Conservation (phyloP, 2,888 invertebrate species). For the Meganola albula region DNA sequence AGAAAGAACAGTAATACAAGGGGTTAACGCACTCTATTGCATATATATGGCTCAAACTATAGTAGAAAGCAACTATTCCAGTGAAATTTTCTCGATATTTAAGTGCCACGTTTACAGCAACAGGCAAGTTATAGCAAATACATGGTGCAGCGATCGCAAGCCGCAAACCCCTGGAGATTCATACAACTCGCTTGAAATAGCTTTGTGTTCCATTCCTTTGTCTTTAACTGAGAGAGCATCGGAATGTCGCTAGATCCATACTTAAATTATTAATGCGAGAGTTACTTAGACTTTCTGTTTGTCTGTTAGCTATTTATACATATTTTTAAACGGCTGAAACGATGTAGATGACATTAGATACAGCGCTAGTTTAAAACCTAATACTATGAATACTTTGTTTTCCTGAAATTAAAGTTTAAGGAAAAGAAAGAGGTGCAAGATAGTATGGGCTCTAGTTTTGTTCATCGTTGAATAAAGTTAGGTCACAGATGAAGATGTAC, state of each 20-base stretch:
- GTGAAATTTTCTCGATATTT: slow-evolving; percentile 23
- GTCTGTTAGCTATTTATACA: too few relatives aligned
- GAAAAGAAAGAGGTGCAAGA: too few relatives aligned
- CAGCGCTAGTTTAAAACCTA: too few relatives aligned
- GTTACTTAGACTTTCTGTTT: too few relatives aligned
- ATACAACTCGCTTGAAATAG: slow-evolving; percentile 43
- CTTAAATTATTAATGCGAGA: too few relatives aligned
- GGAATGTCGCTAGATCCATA: slow-evolving; percentile 31
- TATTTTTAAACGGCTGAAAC: too few relatives aligned
- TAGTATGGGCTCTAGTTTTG: too few relatives aligned
- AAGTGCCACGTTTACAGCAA: slow-evolving; percentile 31
- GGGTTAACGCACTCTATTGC: slow-evolving; percentile 8
- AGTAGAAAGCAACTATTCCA: slow-evolving; percentile 11
- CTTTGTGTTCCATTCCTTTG: slow-evolving; percentile 48
- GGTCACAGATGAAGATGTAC: too few relatives aligned
- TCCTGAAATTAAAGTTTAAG: too few relatives aligned
- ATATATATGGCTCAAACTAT: slow-evolving; percentile 7
- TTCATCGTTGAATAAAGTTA: too few relatives aligned
- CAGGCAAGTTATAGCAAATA: slow-evolving; percentile 35
- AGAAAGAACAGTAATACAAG: slow-evolving; percentile 5
- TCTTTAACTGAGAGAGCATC: slow-evolving; percentile 45
- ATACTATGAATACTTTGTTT: too few relatives aligned
- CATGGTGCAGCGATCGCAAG: slow-evolving; percentile 32
- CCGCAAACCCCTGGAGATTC: slow-evolving; percentile 42
- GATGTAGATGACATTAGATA: too few relatives aligned